Conservation (phyloP, 2,113 vertebrate species). For the Canis aureus region DNA sequence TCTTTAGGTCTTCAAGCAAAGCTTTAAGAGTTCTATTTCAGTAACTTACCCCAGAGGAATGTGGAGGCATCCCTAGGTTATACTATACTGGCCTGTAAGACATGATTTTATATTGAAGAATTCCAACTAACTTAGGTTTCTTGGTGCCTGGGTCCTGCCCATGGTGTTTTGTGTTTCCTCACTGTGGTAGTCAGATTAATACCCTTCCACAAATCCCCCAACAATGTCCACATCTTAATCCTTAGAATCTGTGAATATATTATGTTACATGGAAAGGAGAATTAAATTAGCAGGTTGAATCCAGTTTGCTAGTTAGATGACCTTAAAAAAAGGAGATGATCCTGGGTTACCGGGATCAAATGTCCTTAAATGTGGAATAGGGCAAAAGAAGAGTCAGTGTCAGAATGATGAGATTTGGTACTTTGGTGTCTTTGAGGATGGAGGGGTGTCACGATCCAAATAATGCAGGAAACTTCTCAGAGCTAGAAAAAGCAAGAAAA, state of each 20-base stretch:
- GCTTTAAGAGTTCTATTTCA: neutral
- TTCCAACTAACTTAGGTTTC: neutral
- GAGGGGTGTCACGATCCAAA: neutral
- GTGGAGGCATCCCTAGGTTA: neutral
- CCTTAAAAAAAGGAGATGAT: neutral
- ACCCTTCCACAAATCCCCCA: neutral
- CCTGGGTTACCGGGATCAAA: neutral
- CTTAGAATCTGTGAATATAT: neutral
- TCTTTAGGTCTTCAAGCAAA: neutral
- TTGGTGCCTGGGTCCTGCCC: neutral
- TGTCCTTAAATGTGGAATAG: neutral
- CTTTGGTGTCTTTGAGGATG: neutral
- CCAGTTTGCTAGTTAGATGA: neutral
- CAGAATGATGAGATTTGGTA: neutral
- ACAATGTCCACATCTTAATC: neutral
- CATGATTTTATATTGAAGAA: neutral
- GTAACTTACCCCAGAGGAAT: neutral
- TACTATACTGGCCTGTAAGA: neutral
- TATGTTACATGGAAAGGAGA: neutral
- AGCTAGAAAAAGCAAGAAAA: neutral
- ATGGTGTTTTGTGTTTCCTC: neutral
- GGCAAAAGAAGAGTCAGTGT: neutral
- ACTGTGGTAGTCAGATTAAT: neutral
- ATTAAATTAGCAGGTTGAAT: neutral
- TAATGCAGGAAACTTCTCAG: neutral